Evolutionary conservation across 2,797 vertebrate species (phyloP), one percentile per base, ranked within the genome.

Genomic region (Lycodopsis pacificus): DNA sequence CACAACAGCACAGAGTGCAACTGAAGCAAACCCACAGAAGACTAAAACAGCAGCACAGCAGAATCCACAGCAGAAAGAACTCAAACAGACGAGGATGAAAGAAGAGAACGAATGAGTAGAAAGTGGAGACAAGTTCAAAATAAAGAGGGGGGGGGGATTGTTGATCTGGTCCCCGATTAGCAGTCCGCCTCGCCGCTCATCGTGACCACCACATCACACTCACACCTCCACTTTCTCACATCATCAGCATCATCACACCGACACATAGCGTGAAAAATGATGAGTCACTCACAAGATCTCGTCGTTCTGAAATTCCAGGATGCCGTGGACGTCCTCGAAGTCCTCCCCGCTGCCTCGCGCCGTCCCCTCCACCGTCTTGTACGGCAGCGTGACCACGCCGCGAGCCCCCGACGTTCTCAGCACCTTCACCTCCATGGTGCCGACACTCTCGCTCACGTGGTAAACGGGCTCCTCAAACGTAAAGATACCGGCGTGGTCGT

Each of bases 401-500:
- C 98, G 96, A 0, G 98, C 98, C 20, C 98, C 98, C 5, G 98
- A 99, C 27, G 97, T 99, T 88, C 98, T 95, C 93, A 99, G 92
- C 42, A 99, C 98, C 93, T 98, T 99, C 93, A 99, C 96, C 89
- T 99, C 98, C 98, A 99, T 99, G 89, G 94, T 95, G 72, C 98
- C 98, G 51, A 99, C 94, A 2, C 98, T 99, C 93, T 99, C 98
- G 11, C 98, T 99, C 81, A 99, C 96, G 0, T 99, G 98, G 7
- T 88, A 95, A 63, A 97, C 95, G 0, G 97, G 94, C 81, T 99
- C 98, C 94, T 99, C 98, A 62, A 99, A 99, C 0, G 97, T 99
- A 91, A 99, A 99, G 95, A 99, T 99, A 86, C 98, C 98, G 0
- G 98, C 98, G 0, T 99, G 98, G 92, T 99, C 98, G 40, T 99